Percentiles rank a stretch among this genome's conserved stretches.
phyloP scores from a whole-genome alignment of 2,888 invertebrate genomes.

The Julus scandinavius region DNA sequence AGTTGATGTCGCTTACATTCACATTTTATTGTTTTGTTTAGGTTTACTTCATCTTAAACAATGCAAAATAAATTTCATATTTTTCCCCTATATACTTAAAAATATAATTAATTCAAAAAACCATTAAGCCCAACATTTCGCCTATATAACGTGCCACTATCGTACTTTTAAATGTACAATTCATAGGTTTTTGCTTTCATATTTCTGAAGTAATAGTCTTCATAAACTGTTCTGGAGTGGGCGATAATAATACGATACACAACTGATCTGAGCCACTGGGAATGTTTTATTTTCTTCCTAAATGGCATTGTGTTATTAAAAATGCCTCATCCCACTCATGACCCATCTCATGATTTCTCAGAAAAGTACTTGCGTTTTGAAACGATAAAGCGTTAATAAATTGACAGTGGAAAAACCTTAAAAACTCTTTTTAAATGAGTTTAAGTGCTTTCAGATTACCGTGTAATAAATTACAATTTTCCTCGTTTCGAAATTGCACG shows the following conservation, averaged over 20 bases:
- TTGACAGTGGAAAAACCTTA: background rate
- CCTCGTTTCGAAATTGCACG: background rate
- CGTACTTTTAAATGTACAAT: no score
- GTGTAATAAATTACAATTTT: constrained; percentile 35
- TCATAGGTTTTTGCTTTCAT: background rate
- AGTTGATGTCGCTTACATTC: no score
- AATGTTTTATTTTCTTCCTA: background rate
- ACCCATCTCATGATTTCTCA: background rate
- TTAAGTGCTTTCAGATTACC: constrained; percentile 15
- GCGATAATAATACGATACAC: background rate
- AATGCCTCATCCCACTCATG: background rate
- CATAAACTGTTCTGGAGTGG: background rate
- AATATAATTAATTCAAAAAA: no score
- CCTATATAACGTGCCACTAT: no score
- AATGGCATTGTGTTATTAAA: background rate
- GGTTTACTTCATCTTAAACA: no score
- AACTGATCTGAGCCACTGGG: background rate
- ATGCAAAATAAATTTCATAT: no score
- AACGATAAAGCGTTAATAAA: constrained; percentile 31
- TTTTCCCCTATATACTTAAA: no score
- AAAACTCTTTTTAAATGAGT: background rate
- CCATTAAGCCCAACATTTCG: no score
- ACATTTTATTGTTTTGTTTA: no score
- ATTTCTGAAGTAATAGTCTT: background rate
- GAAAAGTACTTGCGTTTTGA: background rate